These are phyloP conservation scores for Macrosoma leucophasiata DNA, from an alignment of 2,888 invertebrate species.

Conservation along the genomic window DNA sequence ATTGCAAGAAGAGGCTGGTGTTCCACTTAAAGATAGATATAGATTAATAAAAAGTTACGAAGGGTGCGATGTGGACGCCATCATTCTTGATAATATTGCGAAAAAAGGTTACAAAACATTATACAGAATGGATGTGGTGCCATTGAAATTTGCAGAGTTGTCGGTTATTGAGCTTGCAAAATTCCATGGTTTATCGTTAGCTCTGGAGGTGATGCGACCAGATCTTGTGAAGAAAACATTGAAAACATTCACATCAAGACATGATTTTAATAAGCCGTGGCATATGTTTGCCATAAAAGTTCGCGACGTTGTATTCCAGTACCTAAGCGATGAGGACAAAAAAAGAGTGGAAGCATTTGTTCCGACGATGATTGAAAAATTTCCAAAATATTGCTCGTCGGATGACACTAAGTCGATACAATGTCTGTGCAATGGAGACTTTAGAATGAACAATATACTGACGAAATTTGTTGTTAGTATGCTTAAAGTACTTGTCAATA, in stretches of 20 bases:
- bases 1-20: constrained; percentile 35
- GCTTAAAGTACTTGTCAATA: no score
- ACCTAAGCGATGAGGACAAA: constrained; percentile 29
- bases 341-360: constrained; percentile 27
- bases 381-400: constrained; percentile 27
- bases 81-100: constrained; percentile 43
- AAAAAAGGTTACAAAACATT: constrained; percentile 37
- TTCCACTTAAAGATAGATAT: constrained; percentile 37
- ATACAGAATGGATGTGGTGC: constrained; percentile 35
- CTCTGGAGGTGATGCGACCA: constrained; percentile 32
- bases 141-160: constrained; percentile 37
- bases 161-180: constrained; percentile 42
- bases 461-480: constrained; percentile 42
- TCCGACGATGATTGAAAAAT: constrained; percentile 25
- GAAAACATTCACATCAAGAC: constrained; percentile 17
- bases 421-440: constrained; percentile 52
- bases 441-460: constrained; percentile 45
- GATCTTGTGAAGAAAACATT: constrained; percentile 35
- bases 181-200: constrained; percentile 44
- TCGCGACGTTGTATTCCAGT: constrained; percentile 18
- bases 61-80: constrained; percentile 32
- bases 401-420: constrained; percentile 15
- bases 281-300: constrained; percentile 25
- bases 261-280: constrained; percentile 31
- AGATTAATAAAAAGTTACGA: constrained; percentile 36